phyloP scores from a whole-genome alignment of 2,888 invertebrate species.

The Scaptomyza caliginosa region DNA sequence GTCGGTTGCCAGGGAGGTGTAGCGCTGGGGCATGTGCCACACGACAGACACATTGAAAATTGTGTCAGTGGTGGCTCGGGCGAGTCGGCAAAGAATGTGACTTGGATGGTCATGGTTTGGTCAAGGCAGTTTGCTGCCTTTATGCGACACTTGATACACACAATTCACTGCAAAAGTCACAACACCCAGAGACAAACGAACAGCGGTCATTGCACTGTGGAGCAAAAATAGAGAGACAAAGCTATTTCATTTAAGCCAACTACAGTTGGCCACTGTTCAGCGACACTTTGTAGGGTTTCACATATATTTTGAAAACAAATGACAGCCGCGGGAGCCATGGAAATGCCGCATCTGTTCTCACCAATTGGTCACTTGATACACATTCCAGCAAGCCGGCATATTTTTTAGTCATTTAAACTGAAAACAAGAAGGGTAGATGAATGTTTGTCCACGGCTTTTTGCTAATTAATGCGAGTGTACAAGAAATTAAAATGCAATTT shows the following conservation, averaged over 20 bases:
- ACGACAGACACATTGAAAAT: slow-evolving; percentile 41
- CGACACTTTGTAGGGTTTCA: slow-evolving; percentile 54
- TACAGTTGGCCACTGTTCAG: slow-evolving; percentile 43
- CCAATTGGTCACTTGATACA: slow-evolving; percentile 74
- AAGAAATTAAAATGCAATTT: slow-evolving; percentile 72
- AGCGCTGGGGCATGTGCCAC: slow-evolving; percentile 6
- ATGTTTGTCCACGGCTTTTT: slow-evolving; percentile 38
- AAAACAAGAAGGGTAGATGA: neutral
- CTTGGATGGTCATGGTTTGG: slow-evolving; percentile 31
- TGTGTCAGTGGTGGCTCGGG: slow-evolving; percentile 63
- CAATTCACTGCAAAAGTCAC: slow-evolving; percentile 25
- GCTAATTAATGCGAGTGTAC: slow-evolving; percentile 66
- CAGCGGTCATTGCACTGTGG: slow-evolving; percentile 45
- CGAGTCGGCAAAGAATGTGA: slow-evolving; percentile 6
- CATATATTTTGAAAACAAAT: slow-evolving; percentile 58
- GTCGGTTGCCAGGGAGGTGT: slow-evolving; percentile 10
- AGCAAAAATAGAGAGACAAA: too few species aligned
- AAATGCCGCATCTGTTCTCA: slow-evolving; percentile 53
- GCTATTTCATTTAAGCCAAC: too few species aligned
- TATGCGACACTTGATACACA: slow-evolving; percentile 52
- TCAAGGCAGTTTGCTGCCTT: slow-evolving; percentile 14
- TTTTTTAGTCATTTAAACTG: slow-evolving; percentile 13
- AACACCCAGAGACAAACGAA: slow-evolving; percentile 11
- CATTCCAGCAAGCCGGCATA: slow-evolving; percentile 49
- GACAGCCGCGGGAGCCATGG: slow-evolving; percentile 73